Conservation (phyloP, 1,140 invertebrate species). For the Drosophila bocqueti region DNA sequence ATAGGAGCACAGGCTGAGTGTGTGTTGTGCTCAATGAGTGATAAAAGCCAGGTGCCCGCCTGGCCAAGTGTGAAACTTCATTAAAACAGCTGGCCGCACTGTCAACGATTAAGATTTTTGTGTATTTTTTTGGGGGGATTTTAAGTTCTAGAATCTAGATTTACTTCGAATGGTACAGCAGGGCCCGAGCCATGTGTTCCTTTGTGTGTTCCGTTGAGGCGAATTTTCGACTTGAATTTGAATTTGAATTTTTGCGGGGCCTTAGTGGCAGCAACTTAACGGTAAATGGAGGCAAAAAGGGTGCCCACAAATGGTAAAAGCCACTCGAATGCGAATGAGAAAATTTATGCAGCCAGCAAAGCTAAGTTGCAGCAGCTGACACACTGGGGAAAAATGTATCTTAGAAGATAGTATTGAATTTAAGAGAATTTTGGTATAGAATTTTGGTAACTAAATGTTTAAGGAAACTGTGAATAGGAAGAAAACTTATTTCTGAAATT, state of each 20-base stretch:
- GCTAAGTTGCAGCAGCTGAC: constrained; percentile 27
- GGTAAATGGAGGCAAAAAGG: constrained; percentile 74
- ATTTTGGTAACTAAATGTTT: not conserved
- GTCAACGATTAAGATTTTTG: constrained; percentile 43
- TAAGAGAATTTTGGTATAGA: not conserved
- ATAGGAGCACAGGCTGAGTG: constrained; percentile 10
- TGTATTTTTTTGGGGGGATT: not conserved
- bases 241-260: constrained; percentile 38
- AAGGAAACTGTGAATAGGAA: not conserved
- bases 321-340: constrained; percentile 60
- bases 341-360: constrained; percentile 67
- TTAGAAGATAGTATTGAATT: not conserved
- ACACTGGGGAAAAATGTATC: not conserved
- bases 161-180: constrained; percentile 23
- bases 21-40: constrained; percentile 22
- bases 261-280: constrained; percentile 68
- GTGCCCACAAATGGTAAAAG: constrained; percentile 78
- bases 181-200: constrained; percentile 29
- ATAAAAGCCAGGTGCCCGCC: constrained; percentile 52
- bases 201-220: constrained; percentile 15
- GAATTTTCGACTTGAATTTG: constrained; percentile 16
- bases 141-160: constrained; percentile 8
- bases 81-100: constrained; percentile 31
- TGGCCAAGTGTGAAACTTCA: constrained; percentile 32
- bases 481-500: no score